Conservation (phyloP, 1,140 invertebrate species). For the Ceratitis capitata region DNA sequence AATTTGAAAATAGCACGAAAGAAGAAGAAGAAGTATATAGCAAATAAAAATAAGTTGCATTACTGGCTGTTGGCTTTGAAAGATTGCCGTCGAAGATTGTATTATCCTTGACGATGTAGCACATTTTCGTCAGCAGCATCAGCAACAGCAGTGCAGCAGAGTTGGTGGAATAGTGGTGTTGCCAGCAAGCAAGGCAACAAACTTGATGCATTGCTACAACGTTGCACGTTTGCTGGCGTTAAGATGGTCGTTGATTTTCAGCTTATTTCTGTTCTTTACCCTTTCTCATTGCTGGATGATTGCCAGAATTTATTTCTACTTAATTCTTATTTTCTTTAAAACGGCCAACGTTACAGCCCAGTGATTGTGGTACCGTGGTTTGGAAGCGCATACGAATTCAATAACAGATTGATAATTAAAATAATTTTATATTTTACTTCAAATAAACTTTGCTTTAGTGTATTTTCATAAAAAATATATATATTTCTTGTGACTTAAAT, state of each 20-base stretch:
- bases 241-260: not conserved
- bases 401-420: no score
- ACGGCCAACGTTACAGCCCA: no score
- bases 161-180: no score
- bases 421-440: no score
- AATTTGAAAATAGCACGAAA: no score
- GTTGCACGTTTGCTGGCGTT: not conserved
- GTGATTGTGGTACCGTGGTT: no score
- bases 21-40: not conserved
- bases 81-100: slow-evolving; percentile 14
- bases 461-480: no score
- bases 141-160: not conserved
- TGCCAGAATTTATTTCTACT: not conserved
- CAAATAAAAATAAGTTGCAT: slow-evolving; percentile 16
- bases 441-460: no score
- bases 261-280: not conserved
- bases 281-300: not conserved
- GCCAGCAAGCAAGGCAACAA: no score
- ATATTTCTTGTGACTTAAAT: no score
- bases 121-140: not conserved
- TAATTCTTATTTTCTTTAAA: not conserved
- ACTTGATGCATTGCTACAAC: not conserved
- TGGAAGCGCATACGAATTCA: no score
- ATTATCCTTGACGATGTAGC: not conserved
- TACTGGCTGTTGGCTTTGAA: not conserved